Evolutionary conservation across 2,888 invertebrate species (phyloP), one percentile per base, ranked within the genome.

Genomic region (Dysmachus trigonus): DNA sequence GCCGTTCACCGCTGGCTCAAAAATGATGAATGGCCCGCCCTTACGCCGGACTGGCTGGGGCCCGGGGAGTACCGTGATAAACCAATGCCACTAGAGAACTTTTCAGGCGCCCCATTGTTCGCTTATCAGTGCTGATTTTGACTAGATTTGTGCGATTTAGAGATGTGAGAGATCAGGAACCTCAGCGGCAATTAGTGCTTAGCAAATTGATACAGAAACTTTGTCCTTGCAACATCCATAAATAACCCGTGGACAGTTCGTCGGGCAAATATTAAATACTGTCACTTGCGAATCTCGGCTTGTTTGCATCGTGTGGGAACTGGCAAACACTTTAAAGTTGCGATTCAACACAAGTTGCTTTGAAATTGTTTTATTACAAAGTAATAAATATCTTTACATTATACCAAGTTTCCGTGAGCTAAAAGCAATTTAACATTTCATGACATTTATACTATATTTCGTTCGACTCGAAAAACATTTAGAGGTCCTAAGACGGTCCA

Each of bases 11-110:
- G 47, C 15, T 7, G 79, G 22, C 31, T 47, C 15, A 33, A 81
- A 81, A 81, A 83, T 83, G 83, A 83, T 83, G 83, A 47, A 83
- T 72, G 83, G 15, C 47, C 72, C 33, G 72, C 38, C 27, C 8
- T 27, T 22, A 1, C 13, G 13, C 0, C 15, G 15, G 35, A 38
- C 15, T 0, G 41, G n/a, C 27, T 35, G 71, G 47, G 18, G 5
- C n/a, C 47, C 1, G n/a, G 47, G 47, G n/a, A 62, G 62, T 18
- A 8, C 10, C 7, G 8, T 35, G 62, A 62, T 62, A 62, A 51
- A 7, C 38, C 33, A 18, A 18, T 30, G 62, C 33, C 8, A 53
- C 22, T 33, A 13, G 13, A 33, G 13, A 33, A 35, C 31, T 73
- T n/a, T n/a, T 30, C 33, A 74, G 31, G 74, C 18, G 74, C n/a